These are phyloP conservation scores for Acanthopagrus latus DNA, from an alignment of 2,797 vertebrate genomes.

Conservation along the genomic window DNA sequence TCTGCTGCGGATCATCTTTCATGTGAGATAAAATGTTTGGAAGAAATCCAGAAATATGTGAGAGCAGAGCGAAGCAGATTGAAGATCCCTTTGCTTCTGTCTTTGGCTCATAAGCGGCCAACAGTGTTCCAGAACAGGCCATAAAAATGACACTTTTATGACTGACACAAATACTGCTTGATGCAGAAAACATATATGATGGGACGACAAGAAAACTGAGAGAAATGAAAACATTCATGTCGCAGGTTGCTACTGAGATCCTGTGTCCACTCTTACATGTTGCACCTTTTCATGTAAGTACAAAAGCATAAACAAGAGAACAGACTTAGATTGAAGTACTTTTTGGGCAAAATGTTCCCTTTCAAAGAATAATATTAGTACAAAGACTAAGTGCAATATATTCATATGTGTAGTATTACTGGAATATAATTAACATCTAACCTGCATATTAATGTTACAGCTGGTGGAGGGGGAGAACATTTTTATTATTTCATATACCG, in stretches of 20 bases:
- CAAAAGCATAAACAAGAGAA: too few relatives aligned
- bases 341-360: too few relatives aligned
- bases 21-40: constrained; percentile 66
- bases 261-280: too few relatives aligned
- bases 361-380: too few relatives aligned
- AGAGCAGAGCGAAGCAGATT: constrained; percentile 25
- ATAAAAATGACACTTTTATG: neutral
- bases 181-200: neutral
- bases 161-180: neutral
- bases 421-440: too few relatives aligned
- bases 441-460: too few relatives aligned
- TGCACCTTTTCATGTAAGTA: too few relatives aligned
- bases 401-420: too few relatives aligned
- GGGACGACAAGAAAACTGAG: neutral
- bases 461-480: too few relatives aligned
- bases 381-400: too few relatives aligned
- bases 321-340: too few relatives aligned
- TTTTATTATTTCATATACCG: too few relatives aligned
- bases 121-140: neutral
- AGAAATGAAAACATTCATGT: neutral
- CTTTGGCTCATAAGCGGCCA: constrained; percentile 22
- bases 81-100: constrained; percentile 22
- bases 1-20: constrained; percentile 58
- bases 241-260: neutral
- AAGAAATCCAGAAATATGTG: constrained; percentile 53